Conservation (phyloP, 2,888 invertebrate genomes). For the Rotaria sp. region DNA sequence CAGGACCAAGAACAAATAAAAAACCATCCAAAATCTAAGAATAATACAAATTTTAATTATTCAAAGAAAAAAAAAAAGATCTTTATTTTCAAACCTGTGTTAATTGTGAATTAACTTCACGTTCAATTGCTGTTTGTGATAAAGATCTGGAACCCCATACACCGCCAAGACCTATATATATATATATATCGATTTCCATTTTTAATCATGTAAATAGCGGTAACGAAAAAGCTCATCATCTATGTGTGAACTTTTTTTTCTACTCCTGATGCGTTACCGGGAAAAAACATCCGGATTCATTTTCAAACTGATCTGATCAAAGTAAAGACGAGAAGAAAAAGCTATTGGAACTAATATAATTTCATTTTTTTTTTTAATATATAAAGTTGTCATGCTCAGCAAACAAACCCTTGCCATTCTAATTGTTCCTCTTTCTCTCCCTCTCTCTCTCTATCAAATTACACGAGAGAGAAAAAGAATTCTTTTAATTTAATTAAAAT, state of each 20-base stretch:
- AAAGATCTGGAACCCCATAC: conserved; percentile 74
- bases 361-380: conserved; percentile 7
- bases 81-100: conserved; percentile 54
- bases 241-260: conserved; percentile 13
- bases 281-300: conserved; percentile 24
- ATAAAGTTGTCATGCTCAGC: neutral
- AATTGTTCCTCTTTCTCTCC: conserved; percentile 13
- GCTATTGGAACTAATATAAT: neutral
- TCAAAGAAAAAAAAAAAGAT: conserved; percentile 41
- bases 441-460: neutral
- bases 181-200: neutral
- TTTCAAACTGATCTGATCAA: conserved; percentile 9
- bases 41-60: conserved; percentile 44
- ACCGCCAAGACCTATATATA: conserved; percentile 74
- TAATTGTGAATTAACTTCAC: conserved; percentile 83
- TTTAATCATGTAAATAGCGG: conserved; percentile 24
- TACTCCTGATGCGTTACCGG: conserved; percentile 1
- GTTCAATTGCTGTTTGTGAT: conserved; percentile 64
- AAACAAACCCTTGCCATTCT: conserved; percentile 13
- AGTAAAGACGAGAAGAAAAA: neutral
- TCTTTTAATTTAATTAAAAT: conserved; percentile 13
- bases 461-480: neutral
- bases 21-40: conserved; percentile 80
- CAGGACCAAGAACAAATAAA: conserved; percentile 90
- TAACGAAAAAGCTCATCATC: conserved; percentile 16